A percentile compares a stretch with the other conserved stretches of the same genome.
Evolutionary conservation across 2,113 vertebrate genomes (phyloP).

Genomic region (Lipotes vexillifer): DNA sequence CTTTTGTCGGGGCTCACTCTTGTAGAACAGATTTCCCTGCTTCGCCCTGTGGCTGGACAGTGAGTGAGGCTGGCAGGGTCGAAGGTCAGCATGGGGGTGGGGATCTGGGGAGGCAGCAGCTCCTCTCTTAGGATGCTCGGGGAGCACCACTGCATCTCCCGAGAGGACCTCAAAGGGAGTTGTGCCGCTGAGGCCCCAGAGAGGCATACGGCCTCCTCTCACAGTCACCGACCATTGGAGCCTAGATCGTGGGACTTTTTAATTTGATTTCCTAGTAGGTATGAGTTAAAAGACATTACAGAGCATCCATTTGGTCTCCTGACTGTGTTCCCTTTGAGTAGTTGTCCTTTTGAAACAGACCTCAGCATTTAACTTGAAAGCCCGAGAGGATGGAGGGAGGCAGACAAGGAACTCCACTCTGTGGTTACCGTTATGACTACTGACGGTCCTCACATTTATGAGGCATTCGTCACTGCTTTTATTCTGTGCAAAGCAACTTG

Average conservation of each 20-base stretch:
- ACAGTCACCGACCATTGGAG: background rate
- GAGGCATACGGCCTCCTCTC: background rate
- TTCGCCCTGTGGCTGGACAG: constrained; percentile 33
- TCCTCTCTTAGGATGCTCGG: background rate
- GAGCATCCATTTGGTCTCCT: background rate
- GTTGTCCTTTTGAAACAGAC: background rate
- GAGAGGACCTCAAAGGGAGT: constrained; percentile 25
- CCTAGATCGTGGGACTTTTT: background rate
- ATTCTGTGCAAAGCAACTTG: constrained; percentile 2
- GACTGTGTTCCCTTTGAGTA: background rate
- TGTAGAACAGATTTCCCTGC: constrained; percentile 49
- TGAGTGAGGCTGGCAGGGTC: background rate
- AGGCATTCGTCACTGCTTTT: background rate
- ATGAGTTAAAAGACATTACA: background rate
- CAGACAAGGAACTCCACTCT: background rate
- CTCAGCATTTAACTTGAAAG: background rate
- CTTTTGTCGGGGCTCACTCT: constrained; percentile 61
- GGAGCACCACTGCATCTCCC: background rate
- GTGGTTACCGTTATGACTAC: background rate
- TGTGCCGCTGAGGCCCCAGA: background rate
- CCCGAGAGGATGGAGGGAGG: background rate
- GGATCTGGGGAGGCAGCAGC: constrained; percentile 8
- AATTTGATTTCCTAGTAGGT: background rate
- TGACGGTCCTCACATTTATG: background rate
- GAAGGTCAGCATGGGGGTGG: background rate